phyloP scores from a whole-genome alignment of 2,113 vertebrate species.

The Zosterops lateralis region DNA sequence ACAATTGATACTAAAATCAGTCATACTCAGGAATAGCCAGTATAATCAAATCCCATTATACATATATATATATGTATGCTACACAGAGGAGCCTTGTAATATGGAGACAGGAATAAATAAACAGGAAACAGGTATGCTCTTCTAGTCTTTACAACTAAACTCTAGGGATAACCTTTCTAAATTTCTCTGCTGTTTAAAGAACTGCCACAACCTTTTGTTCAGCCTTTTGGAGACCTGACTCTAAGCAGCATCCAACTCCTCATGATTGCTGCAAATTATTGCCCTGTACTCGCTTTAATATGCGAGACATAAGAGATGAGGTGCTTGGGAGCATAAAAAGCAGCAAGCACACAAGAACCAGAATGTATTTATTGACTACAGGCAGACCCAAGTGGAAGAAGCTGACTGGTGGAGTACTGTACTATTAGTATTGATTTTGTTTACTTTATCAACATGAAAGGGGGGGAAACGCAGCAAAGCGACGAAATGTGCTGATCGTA shows the following conservation, averaged over 20 bases:
- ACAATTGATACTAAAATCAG: not conserved
- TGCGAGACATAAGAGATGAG: not conserved
- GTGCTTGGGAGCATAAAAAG: slow-evolving; percentile 23
- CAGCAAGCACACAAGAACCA: not conserved
- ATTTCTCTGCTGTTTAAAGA: not conserved
- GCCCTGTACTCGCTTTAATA: not conserved
- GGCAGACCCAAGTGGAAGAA: not conserved
- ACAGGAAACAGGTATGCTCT: not conserved
- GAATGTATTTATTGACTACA: not conserved
- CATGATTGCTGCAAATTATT: not conserved
- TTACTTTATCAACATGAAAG: slow-evolving; percentile 40
- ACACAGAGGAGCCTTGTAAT: not conserved
- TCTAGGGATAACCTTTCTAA: not conserved
- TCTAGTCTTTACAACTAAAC: not conserved
- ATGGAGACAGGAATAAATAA: not conserved
- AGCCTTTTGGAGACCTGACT: not conserved
- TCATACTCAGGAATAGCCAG: not conserved
- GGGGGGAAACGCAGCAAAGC: not conserved
- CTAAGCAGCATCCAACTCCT: not conserved
- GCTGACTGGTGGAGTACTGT: not conserved
- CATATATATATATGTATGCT: not conserved
- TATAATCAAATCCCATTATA: not conserved
- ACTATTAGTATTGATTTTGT: slow-evolving; percentile 61
- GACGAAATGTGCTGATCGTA: slow-evolving; percentile 48
- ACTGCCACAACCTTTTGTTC: not conserved